These are phyloP conservation scores for Chlamydotis undulata DNA, from an alignment of 2,113 vertebrate species.

Conservation along the genomic window DNA sequence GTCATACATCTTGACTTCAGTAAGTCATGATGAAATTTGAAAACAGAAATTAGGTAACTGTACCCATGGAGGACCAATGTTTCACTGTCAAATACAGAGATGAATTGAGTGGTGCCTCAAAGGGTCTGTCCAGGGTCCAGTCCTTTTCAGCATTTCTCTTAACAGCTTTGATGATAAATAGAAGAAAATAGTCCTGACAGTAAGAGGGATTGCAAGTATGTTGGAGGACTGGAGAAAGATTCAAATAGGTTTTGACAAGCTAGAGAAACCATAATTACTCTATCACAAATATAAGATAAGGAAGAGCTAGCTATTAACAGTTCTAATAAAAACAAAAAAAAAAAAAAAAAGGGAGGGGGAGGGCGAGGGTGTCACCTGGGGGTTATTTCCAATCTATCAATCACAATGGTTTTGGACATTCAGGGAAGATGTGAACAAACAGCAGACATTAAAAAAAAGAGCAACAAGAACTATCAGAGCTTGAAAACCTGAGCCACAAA, in stretches of 20 bases:
- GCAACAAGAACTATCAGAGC: background rate
- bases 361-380: background rate
- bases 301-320: background rate
- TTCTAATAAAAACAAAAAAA: background rate
- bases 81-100: constrained; percentile 3
- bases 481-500: background rate
- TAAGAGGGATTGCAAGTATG: background rate
- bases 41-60: background rate
- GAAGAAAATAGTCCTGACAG: background rate
- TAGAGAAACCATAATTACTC: background rate
- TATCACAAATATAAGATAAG: background rate
- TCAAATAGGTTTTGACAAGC: background rate
- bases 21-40: background rate
- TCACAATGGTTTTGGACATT: background rate
- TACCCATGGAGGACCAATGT: background rate
- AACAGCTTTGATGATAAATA: background rate
- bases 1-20: background rate
- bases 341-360: background rate
- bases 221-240: background rate
- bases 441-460: background rate
- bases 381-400: background rate
- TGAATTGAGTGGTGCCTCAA: background rate
- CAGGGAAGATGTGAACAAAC: background rate
- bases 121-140: background rate
- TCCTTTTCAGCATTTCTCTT: background rate